phyloP scores from a whole-genome alignment of 2,888 invertebrate species.

The Drosophila prolongata region DNA sequence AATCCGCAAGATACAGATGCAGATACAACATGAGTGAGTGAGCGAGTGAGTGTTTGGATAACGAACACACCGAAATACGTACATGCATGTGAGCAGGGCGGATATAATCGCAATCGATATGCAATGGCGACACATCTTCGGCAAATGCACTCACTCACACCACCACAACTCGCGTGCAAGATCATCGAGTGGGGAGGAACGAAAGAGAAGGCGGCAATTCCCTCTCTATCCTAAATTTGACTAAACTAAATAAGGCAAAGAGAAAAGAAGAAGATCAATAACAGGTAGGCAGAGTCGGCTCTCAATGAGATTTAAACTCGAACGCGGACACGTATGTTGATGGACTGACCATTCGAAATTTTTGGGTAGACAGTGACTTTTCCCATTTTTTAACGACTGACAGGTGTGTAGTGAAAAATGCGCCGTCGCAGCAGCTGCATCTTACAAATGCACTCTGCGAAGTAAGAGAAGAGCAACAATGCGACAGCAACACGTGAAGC shows the following conservation, averaged over 20 bases:
- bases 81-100: conserved; percentile 28
- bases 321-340: conserved; percentile 22
- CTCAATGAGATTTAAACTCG: conserved; percentile 19
- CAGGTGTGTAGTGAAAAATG: conserved; percentile 72
- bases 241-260: conserved; percentile 71
- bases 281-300: conserved; percentile 61
- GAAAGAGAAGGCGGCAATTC: conserved; percentile 7
- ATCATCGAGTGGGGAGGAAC: conserved; percentile 21
- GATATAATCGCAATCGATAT: conserved; percentile 40
- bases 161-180: conserved; percentile 11
- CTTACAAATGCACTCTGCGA: conserved; percentile 18
- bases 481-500: conserved; percentile 62
- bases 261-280: conserved; percentile 41
- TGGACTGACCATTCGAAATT: conserved; percentile 50
- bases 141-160: conserved; percentile 42
- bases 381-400: conserved; percentile 66
- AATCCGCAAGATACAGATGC: conserved; percentile 76
- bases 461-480: conserved; percentile 1
- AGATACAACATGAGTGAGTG: conserved; percentile 30
- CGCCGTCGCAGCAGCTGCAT: conserved; percentile 54
- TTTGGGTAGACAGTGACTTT: conserved; percentile 47
- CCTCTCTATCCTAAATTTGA: conserved; percentile 67
- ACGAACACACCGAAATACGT: conserved; percentile 10
- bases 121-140: conserved; percentile 47
- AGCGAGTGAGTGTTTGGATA: conserved; percentile 8